Percentiles rank a stretch among this genome's conserved stretches.
Conservation (phyloP, 2,888 invertebrate genomes). For the Podotricha telesiphe region DNA sequence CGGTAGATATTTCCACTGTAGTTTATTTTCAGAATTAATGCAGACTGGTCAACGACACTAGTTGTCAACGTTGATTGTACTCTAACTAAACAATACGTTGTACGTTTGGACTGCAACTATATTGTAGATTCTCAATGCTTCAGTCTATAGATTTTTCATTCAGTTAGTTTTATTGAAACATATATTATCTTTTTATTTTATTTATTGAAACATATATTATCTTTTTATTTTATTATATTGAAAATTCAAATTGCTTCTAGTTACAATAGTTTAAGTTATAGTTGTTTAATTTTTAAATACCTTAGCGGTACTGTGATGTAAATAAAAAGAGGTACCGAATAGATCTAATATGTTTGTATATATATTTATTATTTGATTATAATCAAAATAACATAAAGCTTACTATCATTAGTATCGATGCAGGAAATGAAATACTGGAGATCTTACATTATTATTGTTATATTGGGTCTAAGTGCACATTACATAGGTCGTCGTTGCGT, state of each 20-base stretch:
- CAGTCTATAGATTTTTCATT: neutral
- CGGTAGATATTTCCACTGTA: slow-evolving; percentile 43
- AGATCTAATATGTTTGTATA: neutral
- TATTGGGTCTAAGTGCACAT: slow-evolving; percentile 31
- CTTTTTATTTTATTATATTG: too few relatives aligned
- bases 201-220: too few relatives aligned
- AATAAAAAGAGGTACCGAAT: neutral
- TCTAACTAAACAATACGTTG: slow-evolving; percentile 46
- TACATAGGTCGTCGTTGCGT: slow-evolving; percentile 48
- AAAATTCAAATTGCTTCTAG: too few relatives aligned
- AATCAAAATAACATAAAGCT: neutral
- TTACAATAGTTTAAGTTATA: too few relatives aligned
- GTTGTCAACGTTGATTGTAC: slow-evolving; percentile 55
- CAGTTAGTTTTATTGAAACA: neutral
- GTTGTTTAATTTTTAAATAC: too few relatives aligned
- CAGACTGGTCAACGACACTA: slow-evolving; percentile 61
- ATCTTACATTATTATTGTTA: slow-evolving; percentile 33
- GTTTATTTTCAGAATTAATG: slow-evolving; percentile 47
- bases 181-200: neutral
- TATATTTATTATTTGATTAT: neutral
- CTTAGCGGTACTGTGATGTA: too few relatives aligned
- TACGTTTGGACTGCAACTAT: neutral
- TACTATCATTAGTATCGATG: neutral
- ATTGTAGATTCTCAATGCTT: slow-evolving; percentile 5
- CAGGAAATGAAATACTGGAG: slow-evolving; percentile 26